Base-by-base conservation (phyloP, 2,888 invertebrate genomes). In the Hydrotaea diabolus region DNA sequence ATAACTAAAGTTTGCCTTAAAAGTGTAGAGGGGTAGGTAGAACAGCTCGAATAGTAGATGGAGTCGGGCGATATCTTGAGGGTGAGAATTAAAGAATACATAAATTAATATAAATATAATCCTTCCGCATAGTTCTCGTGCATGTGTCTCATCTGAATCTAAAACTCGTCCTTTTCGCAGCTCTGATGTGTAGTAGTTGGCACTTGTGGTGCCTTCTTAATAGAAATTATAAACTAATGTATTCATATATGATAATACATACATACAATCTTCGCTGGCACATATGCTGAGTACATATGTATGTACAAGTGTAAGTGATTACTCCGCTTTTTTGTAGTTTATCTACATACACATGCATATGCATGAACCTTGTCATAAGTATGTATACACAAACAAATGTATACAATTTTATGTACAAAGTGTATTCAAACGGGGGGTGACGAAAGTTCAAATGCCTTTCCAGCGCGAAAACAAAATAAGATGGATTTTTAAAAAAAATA, bases 161-260 rank as follows among this genome's bases (percentile, higher is more conserved):
- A 19, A 17, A 66, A 64, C 4, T 57, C 15, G 2, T 59, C n/a
- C 15, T 49, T 43, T 43, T 49, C 3, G 49, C n/a, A 1, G 49
- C 5, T 49, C n/a, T 49, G n/a, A n/a, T 49, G 49, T n/a, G n/a
- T 49, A 7, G 43, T 43, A 43, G 39, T 9, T 49, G 31, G n/a
- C 49, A 49, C n/a, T 49, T 49, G n/a, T 43, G 15, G 3, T 13
- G 23, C 59, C 26, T 59, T 55, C 9, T 23, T 21, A 59, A 23
- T 59, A 59, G 15, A 59, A n/a, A 76, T 76, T 66, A 66, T 66
- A 66, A 76, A 76, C 0, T 55, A 76, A 76, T 76, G 26, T 76
- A 76, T 76, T 64, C 76, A 76, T 66, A 66, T 55, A 59, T 53
- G 49, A 15, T 69, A 59, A 59, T 59, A 59, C 59, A 69, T 46